Base-by-base conservation (phyloP, 2,888 invertebrate species). In the Harmothoe impar region DNA sequence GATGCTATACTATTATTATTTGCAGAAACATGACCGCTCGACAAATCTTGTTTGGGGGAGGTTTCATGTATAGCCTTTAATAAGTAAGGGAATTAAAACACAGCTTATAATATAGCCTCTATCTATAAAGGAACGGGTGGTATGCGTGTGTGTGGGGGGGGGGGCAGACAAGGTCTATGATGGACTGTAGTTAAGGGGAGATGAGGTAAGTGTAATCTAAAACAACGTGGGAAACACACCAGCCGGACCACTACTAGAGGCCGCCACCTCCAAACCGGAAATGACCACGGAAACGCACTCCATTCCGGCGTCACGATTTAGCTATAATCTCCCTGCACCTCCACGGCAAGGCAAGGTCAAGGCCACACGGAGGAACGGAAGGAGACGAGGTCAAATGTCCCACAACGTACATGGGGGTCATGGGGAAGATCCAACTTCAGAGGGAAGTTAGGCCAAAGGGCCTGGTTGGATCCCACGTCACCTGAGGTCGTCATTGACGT, bases 361-460 rank as follows among this genome's bases (percentile, higher is more conserved):
- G 54, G 54, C 54, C 10, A 52, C n/a, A n/a, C n/a, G n/a, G n/a
- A n/a, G n/a, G n/a, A n/a, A n/a, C 10, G 43, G 43, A 43, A 43
- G 43, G 43, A 62, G 15, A 3, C 20, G 62, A n/a, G n/a, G 62
- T 62, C 62, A 62, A 20, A 62, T 62, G 62, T 62, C 20, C 62
- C 62, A 62, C n/a, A 62, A 62, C 7, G n/a, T 3, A 62, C 62
- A 62, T n/a, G n/a, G 62, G n/a, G 62, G 62, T 62, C 62, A 62
- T 20, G 7, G 23, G n/a, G 20, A 62, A n/a, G 23, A 62, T 62
- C 62, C 62, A 62, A n/a, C 62, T n/a, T 62, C 62, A 62, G 62
- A 62, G 62, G 62, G 62, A n/a, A n/a, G 62, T 43, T 20, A 62
- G 23, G 20, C 7, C n/a, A 62, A n/a, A 62, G 62, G 62, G 62